Evolutionary conservation across 2,797 vertebrate genomes (phyloP).

Genomic region (Bucorvus abyssinicus): DNA sequence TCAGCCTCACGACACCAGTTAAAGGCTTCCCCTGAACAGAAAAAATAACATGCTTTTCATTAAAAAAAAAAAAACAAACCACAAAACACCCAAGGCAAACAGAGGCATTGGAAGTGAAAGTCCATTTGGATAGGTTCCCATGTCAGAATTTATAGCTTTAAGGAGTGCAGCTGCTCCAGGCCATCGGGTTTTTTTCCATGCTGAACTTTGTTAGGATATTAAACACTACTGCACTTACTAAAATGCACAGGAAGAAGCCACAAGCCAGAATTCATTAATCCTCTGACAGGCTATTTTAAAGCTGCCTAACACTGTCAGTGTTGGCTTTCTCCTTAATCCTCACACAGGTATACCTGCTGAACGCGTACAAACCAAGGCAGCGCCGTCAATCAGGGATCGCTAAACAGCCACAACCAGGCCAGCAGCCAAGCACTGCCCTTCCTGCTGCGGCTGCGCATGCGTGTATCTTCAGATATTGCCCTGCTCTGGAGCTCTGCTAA

Average conservation of each 20-base stretch:
- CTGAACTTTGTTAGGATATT: slow-evolving; percentile 5
- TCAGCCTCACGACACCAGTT: neutral
- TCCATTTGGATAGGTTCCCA: neutral
- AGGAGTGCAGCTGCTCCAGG: neutral
- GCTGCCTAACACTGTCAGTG: neutral
- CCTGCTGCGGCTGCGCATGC: rapidly evolving
- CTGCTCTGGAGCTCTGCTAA: neutral
- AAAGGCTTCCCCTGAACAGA: neutral
- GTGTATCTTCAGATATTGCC: neutral
- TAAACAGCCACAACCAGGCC: neutral
- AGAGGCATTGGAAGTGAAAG: neutral
- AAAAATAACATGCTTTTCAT: neutral
- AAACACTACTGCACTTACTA: neutral
- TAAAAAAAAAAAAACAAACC: neutral
- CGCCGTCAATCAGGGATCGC: neutral
- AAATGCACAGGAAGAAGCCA: slow-evolving; percentile 17
- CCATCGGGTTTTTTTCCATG: neutral
- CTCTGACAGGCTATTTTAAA: slow-evolving; percentile 34
- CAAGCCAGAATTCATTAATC: neutral
- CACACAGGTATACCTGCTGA: neutral
- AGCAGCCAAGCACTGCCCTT: slow-evolving; percentile 19
- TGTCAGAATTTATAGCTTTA: slow-evolving; percentile 19
- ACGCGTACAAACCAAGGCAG: rapidly evolving
- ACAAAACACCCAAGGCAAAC: neutral
- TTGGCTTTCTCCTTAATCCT: slow-evolving; percentile 39